Evolutionary conservation across 2,113 vertebrate genomes (phyloP).

Genomic region (Nettapus auritus): DNA sequence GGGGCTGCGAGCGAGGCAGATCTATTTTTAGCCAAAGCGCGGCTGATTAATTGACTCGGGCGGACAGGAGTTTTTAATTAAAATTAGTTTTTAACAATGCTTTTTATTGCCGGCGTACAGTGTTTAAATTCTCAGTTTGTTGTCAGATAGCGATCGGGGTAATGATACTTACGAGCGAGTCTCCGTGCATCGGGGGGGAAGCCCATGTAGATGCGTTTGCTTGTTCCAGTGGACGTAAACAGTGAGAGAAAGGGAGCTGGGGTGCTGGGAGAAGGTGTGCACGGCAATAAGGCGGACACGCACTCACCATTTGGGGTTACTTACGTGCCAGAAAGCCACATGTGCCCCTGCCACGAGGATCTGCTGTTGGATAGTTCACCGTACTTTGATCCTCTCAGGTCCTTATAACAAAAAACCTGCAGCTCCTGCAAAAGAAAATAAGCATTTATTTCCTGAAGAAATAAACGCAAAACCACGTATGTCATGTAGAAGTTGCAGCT

Average conservation of each 20-base stretch:
- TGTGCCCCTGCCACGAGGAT: neutral
- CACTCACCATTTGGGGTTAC: neutral
- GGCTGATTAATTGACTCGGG: constrained; percentile 58
- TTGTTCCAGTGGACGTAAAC: neutral
- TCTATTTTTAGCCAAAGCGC: constrained; percentile 63
- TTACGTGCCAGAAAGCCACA: constrained; percentile 16
- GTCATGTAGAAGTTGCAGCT: constrained; percentile 49
- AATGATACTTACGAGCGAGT: neutral
- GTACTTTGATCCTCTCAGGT: neutral
- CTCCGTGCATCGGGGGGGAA: neutral
- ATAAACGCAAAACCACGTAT: constrained; percentile 18
- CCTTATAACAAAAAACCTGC: neutral
- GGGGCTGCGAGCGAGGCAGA: constrained; percentile 56
- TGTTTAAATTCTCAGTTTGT: constrained; percentile 19
- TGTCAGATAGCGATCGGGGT: neutral
- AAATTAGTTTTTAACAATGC: constrained; percentile 53
- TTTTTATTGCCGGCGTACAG: neutral
- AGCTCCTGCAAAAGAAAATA: neutral
- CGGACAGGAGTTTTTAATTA: constrained; percentile 58
- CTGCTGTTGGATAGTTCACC: neutral
- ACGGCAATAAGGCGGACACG: neutral
- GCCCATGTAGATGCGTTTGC: neutral
- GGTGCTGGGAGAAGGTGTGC: neutral
- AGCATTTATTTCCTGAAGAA: neutral
- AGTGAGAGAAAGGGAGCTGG: neutral